Evolutionary conservation across 1,140 invertebrate genomes (phyloP).

Genomic region (Solenopsis invicta): DNA sequence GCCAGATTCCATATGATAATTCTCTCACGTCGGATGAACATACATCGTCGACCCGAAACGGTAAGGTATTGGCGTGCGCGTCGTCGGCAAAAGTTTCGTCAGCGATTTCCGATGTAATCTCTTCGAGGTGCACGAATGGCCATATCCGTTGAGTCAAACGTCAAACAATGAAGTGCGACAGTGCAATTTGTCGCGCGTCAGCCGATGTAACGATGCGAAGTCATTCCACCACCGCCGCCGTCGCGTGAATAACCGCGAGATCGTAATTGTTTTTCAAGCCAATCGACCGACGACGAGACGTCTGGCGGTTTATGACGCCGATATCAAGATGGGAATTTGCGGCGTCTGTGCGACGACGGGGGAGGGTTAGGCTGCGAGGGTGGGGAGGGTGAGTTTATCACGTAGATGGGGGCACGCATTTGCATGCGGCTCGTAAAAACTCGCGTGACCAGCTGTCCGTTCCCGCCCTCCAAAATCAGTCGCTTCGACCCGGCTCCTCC

Average conservation of each 20-base stretch:
- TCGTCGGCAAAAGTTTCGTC: conserved; percentile 4
- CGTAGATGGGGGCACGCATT: conserved; percentile 57
- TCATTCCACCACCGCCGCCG: conserved; percentile 21
- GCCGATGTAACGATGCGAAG: conserved; percentile 49
- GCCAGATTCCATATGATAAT: not conserved
- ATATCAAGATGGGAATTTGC: conserved; percentile 62
- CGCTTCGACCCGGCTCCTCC: conserved; percentile 28
- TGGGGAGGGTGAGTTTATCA: conserved; percentile 51
- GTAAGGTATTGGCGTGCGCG: not conserved
- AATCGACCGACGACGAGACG: conserved; percentile 39
- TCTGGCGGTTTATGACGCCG: conserved; percentile 44
- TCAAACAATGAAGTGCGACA: conserved; percentile 49
- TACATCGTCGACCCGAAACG: not conserved
- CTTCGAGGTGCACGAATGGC: not conserved
- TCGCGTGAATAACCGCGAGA: conserved; percentile 56
- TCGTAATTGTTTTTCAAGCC: conserved; percentile 58
- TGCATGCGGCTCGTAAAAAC: conserved; percentile 74
- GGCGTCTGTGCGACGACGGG: not conserved
- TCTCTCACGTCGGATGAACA: not conserved
- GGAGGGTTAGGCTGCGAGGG: not conserved
- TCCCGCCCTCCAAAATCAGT: conserved; percentile 62
- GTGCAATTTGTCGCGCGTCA: conserved; percentile 59
- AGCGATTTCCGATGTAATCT: conserved; percentile 2
- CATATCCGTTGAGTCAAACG: conserved; percentile 41
- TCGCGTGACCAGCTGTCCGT: conserved; percentile 72